Evolutionary conservation across 1,140 invertebrate species (phyloP).

Genomic region (Berghia stephanieae): DNA sequence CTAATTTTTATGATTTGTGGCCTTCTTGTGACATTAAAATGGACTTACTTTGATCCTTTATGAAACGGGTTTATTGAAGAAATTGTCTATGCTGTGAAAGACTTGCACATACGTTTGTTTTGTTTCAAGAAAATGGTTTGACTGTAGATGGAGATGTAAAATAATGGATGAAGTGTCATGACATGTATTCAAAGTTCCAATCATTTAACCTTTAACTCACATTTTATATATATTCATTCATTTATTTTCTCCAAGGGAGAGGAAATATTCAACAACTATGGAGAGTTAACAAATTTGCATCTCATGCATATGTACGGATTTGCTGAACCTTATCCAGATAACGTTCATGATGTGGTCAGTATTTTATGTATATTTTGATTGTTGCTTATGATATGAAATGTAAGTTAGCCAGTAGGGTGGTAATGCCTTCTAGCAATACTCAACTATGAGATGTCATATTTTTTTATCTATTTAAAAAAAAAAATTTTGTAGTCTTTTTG

Average conservation of each 20-base stretch:
- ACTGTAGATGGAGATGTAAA: too few species aligned
- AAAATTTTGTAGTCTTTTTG: neutral
- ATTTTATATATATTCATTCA: too few species aligned
- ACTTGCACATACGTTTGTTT: too few species aligned
- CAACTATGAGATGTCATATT: neutral
- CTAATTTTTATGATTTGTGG: too few species aligned
- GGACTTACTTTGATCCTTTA: too few species aligned
- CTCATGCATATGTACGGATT: conserved; percentile 68
- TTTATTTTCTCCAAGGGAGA: conserved; percentile 52
- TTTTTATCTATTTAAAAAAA: neutral
- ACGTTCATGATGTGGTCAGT: conserved; percentile 62
- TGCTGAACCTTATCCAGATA: conserved; percentile 61
- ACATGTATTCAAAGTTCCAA: too few species aligned
- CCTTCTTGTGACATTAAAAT: too few species aligned
- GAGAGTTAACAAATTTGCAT: conserved; percentile 61
- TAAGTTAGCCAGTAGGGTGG: neutral
- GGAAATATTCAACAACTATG: conserved; percentile 68
- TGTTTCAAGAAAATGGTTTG: too few species aligned
- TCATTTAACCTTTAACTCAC: too few species aligned
- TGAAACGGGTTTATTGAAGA: too few species aligned
- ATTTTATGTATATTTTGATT: neutral
- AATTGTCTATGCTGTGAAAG: too few species aligned
- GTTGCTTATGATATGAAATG: neutral
- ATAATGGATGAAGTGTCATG: too few species aligned
- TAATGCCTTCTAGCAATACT: neutral